Base-by-base conservation (phyloP, 2,797 vertebrate species). In the Sebastes reedi region DNA sequence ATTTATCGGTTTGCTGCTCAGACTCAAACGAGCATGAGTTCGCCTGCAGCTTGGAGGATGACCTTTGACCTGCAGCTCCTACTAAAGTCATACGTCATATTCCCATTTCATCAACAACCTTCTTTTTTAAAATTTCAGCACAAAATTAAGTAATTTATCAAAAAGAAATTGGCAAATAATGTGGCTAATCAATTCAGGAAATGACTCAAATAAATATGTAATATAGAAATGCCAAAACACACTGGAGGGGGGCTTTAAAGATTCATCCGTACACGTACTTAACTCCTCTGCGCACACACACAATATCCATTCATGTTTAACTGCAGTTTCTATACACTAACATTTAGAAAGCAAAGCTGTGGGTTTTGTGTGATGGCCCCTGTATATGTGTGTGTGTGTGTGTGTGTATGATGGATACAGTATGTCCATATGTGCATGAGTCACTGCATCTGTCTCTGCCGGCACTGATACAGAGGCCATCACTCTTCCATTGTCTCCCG, bases 401-500 rank as follows among this genome's bases (percentile, higher is more conserved):
- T 77, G 61, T 71, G 6, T 27, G 30, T 30, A 1, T 30, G 73
- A 46, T 0, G 42, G 16, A 67, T 46, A 11, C 32, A 68, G 5
- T 62, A 22, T 20, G 61, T 76, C 32, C 54, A 67, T 56, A 61
- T 67, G 75, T 74, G 73, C 30, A 56, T 9, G 27, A 79, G 62
- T 69, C 12, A 54, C 50, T n/a, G 20, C 50, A 10, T 79, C 24
- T 46, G 60, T 58, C 78, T 75, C 18, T 81, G 79, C 65, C 84
- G 77, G 79, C 81, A 36, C 14, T 14, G 58, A 74, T 8, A 29
- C 66, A 73, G 56, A 70, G 30, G 46, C 58, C 79, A 73, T 69
- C 70, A 6, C 61, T 83, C 67, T 36, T 22, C 61, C 27, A 46
- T 84, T 80, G 77, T 85, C 24, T 83, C 67, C 16, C 36, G 1